Evolutionary conservation across 2,113 vertebrate species (phyloP).

Genomic region (Antidorcas marsupialis): DNA sequence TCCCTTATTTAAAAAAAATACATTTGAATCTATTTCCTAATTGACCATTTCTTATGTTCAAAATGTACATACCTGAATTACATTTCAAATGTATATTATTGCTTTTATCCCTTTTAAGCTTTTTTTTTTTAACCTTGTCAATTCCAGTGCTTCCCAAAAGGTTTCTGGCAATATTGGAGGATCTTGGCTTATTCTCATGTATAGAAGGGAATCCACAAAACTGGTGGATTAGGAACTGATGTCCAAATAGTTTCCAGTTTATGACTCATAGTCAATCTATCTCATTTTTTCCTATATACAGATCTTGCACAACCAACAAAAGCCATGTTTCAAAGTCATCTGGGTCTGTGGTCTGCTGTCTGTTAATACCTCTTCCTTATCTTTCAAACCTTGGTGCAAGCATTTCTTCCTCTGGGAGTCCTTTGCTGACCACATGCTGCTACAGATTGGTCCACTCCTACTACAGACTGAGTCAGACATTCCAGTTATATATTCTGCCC

Average conservation of each 20-base stretch:
- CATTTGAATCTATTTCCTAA: neutral
- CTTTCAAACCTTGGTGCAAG: neutral
- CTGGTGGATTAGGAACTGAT: neutral
- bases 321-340: neutral
- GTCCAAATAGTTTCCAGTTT: neutral
- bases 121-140: neutral
- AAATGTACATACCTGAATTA: neutral
- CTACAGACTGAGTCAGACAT: neutral
- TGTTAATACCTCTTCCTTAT: neutral
- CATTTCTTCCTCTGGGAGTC: neutral
- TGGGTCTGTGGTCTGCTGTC: neutral
- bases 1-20: neutral
- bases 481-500: neutral
- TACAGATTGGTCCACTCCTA: neutral
- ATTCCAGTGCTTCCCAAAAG: neutral
- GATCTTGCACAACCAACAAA: neutral
- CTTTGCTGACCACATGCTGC: constrained; percentile 1
- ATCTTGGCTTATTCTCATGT: neutral
- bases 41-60: neutral
- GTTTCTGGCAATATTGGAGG: neutral
- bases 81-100: constrained; percentile 3
- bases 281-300: neutral
- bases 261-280: neutral
- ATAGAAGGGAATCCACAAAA: neutral
- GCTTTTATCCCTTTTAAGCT: neutral